Base-by-base conservation (phyloP, 2,888 invertebrate genomes). In the Napeogenes inachia region DNA sequence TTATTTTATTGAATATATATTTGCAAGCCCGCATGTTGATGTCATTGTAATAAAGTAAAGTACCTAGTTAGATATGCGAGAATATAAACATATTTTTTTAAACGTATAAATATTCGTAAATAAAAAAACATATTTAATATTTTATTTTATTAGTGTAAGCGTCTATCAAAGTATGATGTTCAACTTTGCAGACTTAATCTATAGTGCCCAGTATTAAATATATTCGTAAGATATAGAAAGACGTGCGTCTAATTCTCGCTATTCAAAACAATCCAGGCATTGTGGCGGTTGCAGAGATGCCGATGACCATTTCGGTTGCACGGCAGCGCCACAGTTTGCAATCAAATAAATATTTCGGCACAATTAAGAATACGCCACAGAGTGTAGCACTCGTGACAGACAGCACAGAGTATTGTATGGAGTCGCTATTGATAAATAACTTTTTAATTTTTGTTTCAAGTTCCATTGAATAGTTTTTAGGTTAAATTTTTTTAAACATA, bases 291-390 rank as follows among this genome's bases (percentile, higher is more conserved):
- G 77, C 73, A 73, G 80, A 80, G 81, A 89, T 88, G 83, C 89
- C 89, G 85, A 87, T 89, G 89, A 87, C 89, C 89, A 89, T 89
- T 89, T 87, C 88, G 82, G 89, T 86, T 84, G 84, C 86, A 81
- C 82, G 81, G 79, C 83, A 82, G 81, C 82, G 87, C 83, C 84
- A 85, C 87, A 84, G 79, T 85, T 84, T 75, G 88, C 89, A 89
- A 90, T 90, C 90, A 90, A 90, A 90, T 90, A 90, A 90, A 90
- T 90, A 90, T 89, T 90, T 90, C 88, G 90, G 89, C 89, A 90
- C 90, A 90, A 90, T 90, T 90, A 90, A 90, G 89, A 90, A 89
- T 89, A 87, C 86, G 86, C 84, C 86, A 84, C 80, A 85, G 86
- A 85, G 87, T 84, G 88, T 87, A 88, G 87, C 89, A 82, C 87